Percentiles rank a stretch among this genome's conserved stretches.
phyloP scores from a whole-genome alignment of 2,113 vertebrate species.

The Fregetta grallaria region DNA sequence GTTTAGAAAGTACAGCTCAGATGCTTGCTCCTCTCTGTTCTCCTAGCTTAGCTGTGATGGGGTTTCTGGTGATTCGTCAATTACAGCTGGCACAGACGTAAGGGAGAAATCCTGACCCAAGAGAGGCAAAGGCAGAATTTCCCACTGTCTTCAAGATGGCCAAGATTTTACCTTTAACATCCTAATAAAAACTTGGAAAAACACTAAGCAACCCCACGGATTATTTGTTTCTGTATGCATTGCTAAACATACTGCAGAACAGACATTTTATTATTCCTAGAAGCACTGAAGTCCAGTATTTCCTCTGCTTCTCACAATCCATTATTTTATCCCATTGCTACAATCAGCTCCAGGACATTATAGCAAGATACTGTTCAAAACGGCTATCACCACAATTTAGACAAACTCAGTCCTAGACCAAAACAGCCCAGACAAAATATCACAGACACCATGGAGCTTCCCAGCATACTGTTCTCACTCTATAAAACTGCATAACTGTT shows the following conservation, averaged over 20 bases:
- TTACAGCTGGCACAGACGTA: neutral
- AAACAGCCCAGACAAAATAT: neutral
- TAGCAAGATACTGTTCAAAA: neutral
- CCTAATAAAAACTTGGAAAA: neutral
- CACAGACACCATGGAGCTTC: neutral
- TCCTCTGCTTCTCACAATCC: neutral
- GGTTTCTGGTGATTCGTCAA: neutral
- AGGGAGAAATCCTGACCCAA: neutral
- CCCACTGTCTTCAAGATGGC: neutral
- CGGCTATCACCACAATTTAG: neutral
- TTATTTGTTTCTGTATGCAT: neutral
- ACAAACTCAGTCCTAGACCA: neutral
- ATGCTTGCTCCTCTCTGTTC: neutral
- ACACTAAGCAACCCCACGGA: neutral
- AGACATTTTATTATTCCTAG: neutral
- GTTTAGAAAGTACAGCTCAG: neutral
- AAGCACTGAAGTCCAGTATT: neutral
- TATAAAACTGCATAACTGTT: neutral
- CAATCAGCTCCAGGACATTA: neutral
- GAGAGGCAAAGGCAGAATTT: neutral
- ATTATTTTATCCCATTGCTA: neutral
- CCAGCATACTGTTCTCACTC: neutral
- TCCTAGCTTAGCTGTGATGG: neutral
- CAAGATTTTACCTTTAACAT: neutral
- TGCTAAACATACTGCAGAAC: neutral